Conservation (phyloP, 2,888 invertebrate genomes). For the Heliothis peltigera region DNA sequence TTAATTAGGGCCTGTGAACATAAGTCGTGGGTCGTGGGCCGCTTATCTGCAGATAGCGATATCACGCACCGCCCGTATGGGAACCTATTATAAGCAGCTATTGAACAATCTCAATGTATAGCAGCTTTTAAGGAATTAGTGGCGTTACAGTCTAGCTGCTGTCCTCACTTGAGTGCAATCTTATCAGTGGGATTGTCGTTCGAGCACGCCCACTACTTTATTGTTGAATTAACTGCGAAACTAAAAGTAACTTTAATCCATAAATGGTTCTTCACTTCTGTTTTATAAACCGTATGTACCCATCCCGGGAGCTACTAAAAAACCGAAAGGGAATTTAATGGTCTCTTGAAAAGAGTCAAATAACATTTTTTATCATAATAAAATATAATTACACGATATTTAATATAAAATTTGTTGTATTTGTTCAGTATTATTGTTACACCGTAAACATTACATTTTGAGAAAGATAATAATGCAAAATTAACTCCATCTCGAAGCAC, state of each 20-base stretch:
- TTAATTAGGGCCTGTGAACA: conserved; percentile 72
- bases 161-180: not conserved
- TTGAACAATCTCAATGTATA: conserved; percentile 43
- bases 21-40: conserved; percentile 68
- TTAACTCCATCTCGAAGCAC: no score
- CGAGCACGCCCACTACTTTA: not conserved
- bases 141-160: conserved; percentile 8
- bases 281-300: no score
- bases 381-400: no score
- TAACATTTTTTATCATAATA: no score
- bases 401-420: no score
- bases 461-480: not conserved
- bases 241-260: not conserved
- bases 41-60: conserved; percentile 71
- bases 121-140: conserved; percentile 15
- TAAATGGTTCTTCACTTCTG: not conserved
- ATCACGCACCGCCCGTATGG: conserved; percentile 63
- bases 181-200: conserved; percentile 1
- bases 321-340: no score
- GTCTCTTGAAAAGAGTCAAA: no score
- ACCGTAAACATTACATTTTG: not conserved
- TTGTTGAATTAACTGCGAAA: not conserved
- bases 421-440: no score
- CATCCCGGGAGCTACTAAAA: no score
- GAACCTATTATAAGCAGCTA: conserved; percentile 47